A percentile compares a stretch with the other conserved stretches of the same genome.
phyloP scores from a whole-genome alignment of 2,797 vertebrate species.

The Paramormyrops hopkinsi region DNA sequence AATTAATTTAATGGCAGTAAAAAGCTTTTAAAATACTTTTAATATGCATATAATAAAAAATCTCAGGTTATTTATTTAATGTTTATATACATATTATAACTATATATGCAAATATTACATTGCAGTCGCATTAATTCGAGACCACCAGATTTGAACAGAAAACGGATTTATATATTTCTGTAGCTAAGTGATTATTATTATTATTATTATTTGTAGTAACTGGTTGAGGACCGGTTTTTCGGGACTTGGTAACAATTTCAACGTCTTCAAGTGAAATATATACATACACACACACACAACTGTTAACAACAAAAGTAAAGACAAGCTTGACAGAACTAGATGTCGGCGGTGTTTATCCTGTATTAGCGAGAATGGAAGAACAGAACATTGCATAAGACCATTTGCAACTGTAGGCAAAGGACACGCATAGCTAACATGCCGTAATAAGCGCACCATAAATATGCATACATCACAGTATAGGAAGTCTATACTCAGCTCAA shows the following conservation, averaged over 20 bases:
- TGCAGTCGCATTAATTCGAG: neutral
- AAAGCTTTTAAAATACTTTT: neutral
- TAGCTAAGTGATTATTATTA: neutral
- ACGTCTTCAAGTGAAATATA: neutral
- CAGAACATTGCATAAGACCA: neutral
- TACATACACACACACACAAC: neutral
- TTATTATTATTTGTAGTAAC: neutral
- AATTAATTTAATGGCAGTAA: neutral
- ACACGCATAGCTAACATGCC: neutral
- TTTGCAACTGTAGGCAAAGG: neutral
- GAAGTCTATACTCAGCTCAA: neutral
- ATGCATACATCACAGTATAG: neutral
- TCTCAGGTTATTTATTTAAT: neutral
- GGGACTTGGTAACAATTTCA: neutral
- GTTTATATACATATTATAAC: neutral
- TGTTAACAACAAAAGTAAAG: neutral
- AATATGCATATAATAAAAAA: neutral
- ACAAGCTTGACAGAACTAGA: neutral
- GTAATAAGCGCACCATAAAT: neutral
- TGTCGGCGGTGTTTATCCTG: neutral
- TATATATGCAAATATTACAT: neutral
- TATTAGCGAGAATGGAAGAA: neutral
- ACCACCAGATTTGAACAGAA: neutral
- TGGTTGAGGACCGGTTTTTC: neutral
- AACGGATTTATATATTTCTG: neutral